These are phyloP conservation scores for Tachypleus tridentatus DNA, from an alignment of 1,140 invertebrate genomes.

Conservation along the genomic window DNA sequence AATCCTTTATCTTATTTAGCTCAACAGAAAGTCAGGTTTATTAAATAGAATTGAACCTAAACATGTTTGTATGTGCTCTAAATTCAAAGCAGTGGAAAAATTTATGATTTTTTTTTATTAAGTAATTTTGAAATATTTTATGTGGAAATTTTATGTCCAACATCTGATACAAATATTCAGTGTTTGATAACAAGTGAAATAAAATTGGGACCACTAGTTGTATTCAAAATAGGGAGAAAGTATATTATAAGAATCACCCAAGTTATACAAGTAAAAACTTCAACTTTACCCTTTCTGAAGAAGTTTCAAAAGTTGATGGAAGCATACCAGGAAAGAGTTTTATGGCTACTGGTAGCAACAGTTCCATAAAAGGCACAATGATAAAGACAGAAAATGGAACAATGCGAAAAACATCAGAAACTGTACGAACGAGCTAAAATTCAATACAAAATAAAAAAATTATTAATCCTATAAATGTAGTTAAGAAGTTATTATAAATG, in stretches of 20 bases:
- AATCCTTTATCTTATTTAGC: too few relatives aligned
- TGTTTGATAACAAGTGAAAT: too few relatives aligned
- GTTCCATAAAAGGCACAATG: constrained; percentile 96
- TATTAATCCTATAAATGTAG: constrained; percentile 7
- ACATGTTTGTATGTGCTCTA: too few relatives aligned
- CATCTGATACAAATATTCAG: not conserved
- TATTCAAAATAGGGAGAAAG: constrained; percentile 2
- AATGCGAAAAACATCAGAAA: constrained; percentile 90
- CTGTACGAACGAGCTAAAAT: constrained; percentile 71
- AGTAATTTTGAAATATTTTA: not conserved
- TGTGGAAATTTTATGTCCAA: not conserved
- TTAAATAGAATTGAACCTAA: too few relatives aligned
- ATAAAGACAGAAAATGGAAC: constrained; percentile 97
- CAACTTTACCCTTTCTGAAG: constrained; percentile 55
- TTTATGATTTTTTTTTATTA: too few relatives aligned
- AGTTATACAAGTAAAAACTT: constrained; percentile 4
- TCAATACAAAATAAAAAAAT: constrained; percentile 20
- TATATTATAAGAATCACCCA: constrained; percentile 8
- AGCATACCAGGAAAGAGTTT: constrained; percentile 96
- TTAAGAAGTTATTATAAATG: too few relatives aligned
- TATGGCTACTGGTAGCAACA: constrained; percentile 82
- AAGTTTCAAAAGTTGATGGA: constrained; percentile 93
- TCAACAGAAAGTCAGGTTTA: too few relatives aligned
- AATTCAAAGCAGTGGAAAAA: too few relatives aligned
- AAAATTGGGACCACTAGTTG: not conserved